Evolutionary conservation across 1,140 invertebrate genomes (phyloP).

Genomic region (Philaenus spumarius): DNA sequence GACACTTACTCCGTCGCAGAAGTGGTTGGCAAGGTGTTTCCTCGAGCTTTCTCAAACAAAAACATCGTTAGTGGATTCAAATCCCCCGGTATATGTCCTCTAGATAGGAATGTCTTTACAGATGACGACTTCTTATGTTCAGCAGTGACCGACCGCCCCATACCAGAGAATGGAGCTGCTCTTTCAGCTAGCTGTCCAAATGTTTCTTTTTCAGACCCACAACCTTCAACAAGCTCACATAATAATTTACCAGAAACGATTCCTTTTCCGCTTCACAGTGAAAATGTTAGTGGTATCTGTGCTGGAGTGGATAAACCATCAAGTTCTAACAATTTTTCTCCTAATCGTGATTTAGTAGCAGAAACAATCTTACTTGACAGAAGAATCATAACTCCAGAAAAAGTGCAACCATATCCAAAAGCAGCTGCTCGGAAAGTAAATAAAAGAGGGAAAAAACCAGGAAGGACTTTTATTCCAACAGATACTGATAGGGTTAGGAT

Average conservation of each 20-base stretch:
- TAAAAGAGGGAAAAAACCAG: conserved; percentile 1
- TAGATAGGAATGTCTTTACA: conserved; percentile 19
- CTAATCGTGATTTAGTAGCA: not conserved
- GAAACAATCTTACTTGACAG: not conserved
- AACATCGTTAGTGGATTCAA: conserved; percentile 18
- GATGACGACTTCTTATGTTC: conserved; percentile 19
- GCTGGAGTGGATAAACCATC: not conserved
- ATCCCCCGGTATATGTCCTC: conserved; percentile 10
- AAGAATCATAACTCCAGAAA: conserved; percentile 11
- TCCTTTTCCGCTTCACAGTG: too few species aligned
- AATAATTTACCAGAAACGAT: too few species aligned
- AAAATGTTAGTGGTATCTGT: too few species aligned
- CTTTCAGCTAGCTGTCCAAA: too few species aligned
- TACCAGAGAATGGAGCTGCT: conserved; percentile 8
- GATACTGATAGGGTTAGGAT: too few species aligned
- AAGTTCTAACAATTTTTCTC: not conserved
- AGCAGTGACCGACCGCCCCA: conserved; percentile 12
- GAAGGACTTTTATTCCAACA: conserved; percentile 1
- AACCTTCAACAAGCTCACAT: not conserved
- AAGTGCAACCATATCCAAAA: conserved; percentile 11
- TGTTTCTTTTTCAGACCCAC: too few species aligned
- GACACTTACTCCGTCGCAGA: conserved; percentile 18
- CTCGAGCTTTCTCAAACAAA: conserved; percentile 12
- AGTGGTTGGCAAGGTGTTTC: conserved; percentile 13
- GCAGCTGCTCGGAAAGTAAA: conserved; percentile 6